Percentiles rank a stretch among this genome's conserved stretches.
These are phyloP conservation scores for Balearica regulorum DNA, from an alignment of 2,797 vertebrate genomes.

Conservation along the genomic window DNA sequence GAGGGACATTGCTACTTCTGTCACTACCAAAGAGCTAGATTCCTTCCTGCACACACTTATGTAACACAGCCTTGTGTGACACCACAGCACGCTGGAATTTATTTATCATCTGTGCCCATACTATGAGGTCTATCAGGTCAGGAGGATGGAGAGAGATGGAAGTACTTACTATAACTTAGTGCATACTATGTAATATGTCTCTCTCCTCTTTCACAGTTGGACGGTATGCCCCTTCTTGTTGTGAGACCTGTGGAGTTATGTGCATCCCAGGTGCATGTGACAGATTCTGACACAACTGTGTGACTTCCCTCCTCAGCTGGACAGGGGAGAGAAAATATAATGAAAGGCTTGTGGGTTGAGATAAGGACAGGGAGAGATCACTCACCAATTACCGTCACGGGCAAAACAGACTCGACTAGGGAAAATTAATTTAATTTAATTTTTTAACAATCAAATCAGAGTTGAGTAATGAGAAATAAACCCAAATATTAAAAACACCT, in stretches of 20 bases:
- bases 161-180: background rate
- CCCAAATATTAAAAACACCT: no score
- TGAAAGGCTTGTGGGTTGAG: no score
- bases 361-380: no score
- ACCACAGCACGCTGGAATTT: background rate
- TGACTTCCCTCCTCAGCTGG: background rate
- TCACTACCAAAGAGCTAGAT: background rate
- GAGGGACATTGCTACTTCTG: background rate
- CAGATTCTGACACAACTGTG: background rate
- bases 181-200: background rate
- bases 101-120: background rate
- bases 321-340: no score
- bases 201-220: background rate
- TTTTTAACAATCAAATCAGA: no score
- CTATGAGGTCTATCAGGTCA: background rate
- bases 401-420: no score
- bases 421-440: no score
- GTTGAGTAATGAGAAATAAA: no score
- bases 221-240: background rate
- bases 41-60: background rate
- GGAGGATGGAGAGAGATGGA: background rate
- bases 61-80: background rate
- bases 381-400: no score
- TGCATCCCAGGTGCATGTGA: no score
- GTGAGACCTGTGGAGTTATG: background rate